Percentiles rank a stretch among this genome's conserved stretches.
phyloP scores from a whole-genome alignment of 1,140 invertebrate genomes.

The Aphelenchoides fujianensis region DNA sequence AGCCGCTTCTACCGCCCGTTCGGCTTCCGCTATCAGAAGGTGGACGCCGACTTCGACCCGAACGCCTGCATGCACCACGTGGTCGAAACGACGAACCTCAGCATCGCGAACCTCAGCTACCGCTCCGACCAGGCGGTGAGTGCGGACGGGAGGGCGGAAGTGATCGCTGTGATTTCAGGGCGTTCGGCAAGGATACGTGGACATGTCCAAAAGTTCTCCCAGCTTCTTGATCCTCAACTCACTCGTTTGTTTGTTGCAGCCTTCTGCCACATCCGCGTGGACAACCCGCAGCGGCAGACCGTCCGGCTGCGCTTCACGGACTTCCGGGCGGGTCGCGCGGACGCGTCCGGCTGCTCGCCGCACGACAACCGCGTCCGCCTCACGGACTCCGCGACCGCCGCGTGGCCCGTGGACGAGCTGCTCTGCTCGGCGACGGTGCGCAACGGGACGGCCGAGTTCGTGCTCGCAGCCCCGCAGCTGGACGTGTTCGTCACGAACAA shows the following conservation, averaged over 20 bases:
- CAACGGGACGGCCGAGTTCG: constrained; percentile 13
- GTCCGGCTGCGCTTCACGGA: constrained; percentile 40
- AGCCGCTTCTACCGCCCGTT: constrained; percentile 20
- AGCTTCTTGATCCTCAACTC: too few species aligned
- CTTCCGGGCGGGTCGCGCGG: constrained; percentile 32
- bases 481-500: constrained; percentile 44
- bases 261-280: constrained; percentile 51
- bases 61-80: constrained; percentile 37
- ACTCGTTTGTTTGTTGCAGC: constrained; percentile 31
- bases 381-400: constrained; percentile 12
- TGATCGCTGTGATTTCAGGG: too few species aligned
- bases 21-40: constrained; percentile 23
- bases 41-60: constrained; percentile 36
- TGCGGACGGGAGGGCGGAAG: neutral
- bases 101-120: constrained; percentile 3
- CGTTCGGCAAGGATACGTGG: too few species aligned
- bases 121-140: neutral
- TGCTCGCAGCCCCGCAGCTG: constrained; percentile 25
- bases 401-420: constrained; percentile 25
- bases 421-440: constrained; percentile 19
- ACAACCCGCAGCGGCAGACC: constrained; percentile 40
- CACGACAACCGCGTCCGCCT: constrained; percentile 34
- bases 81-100: constrained; percentile 23
- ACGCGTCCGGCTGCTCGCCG: constrained; percentile 7
- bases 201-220: too few species aligned